Evolutionary conservation across 2,888 invertebrate genomes (phyloP).

Genomic region (Phyllotreta cruciferae): DNA sequence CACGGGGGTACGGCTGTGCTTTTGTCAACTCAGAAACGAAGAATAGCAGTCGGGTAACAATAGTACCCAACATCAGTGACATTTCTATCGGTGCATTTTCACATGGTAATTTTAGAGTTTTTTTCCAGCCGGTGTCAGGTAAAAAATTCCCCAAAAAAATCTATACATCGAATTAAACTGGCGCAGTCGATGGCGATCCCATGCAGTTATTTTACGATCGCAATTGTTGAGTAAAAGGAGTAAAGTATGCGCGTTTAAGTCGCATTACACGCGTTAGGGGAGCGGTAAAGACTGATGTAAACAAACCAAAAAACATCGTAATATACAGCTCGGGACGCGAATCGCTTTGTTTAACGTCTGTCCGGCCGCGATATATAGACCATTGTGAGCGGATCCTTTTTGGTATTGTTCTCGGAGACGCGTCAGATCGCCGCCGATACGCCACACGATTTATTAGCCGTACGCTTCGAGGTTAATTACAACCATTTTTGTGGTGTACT

Average conservation of each 20-base stretch:
- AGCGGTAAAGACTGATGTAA: slow-evolving; percentile 29
- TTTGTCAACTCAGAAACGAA: slow-evolving; percentile 28
- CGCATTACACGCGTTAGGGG: not conserved
- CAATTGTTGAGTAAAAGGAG: no score
- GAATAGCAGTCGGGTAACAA: slow-evolving; percentile 27
- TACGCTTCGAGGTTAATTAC: slow-evolving; percentile 28
- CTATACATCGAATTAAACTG: no score
- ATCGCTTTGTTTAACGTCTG: slow-evolving; percentile 13
- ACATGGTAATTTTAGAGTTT: slow-evolving; percentile 35
- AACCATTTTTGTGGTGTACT: no score
- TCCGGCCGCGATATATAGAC: slow-evolving; percentile 49
- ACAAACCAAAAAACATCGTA: slow-evolving; percentile 31
- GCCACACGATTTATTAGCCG: slow-evolving; percentile 50
- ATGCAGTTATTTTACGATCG: no score
- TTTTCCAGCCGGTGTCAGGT: slow-evolving; percentile 15
- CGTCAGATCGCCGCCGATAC: slow-evolving; percentile 51
- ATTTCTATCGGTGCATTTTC: slow-evolving; percentile 37
- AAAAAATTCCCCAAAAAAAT: slow-evolving; percentile 9
- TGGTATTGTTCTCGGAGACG: slow-evolving; percentile 51
- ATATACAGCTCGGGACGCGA: slow-evolving; percentile 17
- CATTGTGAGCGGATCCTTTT: slow-evolving; percentile 54
- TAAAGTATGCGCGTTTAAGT: no score
- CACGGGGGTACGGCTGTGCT: slow-evolving; percentile 25
- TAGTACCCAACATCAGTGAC: slow-evolving; percentile 31
- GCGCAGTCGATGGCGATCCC: no score